phyloP scores from a whole-genome alignment of 2,797 vertebrate species.

The Halcyon badia region DNA sequence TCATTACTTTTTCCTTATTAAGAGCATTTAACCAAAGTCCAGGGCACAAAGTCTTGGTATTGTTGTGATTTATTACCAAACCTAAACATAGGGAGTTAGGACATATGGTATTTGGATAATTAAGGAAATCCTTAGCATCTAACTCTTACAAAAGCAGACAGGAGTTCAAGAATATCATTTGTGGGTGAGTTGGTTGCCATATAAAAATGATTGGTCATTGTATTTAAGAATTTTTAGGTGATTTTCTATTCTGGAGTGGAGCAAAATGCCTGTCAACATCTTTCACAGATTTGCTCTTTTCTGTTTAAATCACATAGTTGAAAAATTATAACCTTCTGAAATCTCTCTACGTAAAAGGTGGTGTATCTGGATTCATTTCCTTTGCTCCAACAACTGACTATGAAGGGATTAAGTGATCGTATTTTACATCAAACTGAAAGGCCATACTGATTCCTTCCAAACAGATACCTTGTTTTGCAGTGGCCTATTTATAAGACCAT shows the following conservation, averaged over 20 bases:
- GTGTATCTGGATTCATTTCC: not conserved
- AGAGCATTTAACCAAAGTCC: conserved; percentile 19
- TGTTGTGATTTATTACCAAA: conserved; percentile 26
- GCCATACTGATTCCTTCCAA: not conserved
- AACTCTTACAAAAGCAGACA: not conserved
- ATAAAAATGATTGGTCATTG: not conserved
- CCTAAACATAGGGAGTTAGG: not conserved
- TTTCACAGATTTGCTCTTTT: not conserved
- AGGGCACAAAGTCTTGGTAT: not conserved
- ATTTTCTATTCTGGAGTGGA: not conserved
- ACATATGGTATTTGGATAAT: conserved; percentile 21
- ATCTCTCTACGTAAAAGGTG: not conserved
- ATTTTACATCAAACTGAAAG: not conserved
- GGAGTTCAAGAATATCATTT: not conserved
- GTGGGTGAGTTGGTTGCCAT: not conserved
- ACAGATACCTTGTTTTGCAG: not conserved
- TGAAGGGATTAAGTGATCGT: not conserved
- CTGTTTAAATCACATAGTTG: not conserved
- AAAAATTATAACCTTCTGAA: not conserved
- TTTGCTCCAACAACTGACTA: not conserved
- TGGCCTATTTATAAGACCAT: not conserved
- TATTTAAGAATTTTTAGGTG: not conserved
- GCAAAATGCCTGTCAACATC: not conserved
- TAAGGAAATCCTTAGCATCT: conserved; percentile 27
- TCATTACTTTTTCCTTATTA: conserved; percentile 20